phyloP scores from a whole-genome alignment of 2,797 vertebrate genomes.

The Pseudopleuronectes americanus region DNA sequence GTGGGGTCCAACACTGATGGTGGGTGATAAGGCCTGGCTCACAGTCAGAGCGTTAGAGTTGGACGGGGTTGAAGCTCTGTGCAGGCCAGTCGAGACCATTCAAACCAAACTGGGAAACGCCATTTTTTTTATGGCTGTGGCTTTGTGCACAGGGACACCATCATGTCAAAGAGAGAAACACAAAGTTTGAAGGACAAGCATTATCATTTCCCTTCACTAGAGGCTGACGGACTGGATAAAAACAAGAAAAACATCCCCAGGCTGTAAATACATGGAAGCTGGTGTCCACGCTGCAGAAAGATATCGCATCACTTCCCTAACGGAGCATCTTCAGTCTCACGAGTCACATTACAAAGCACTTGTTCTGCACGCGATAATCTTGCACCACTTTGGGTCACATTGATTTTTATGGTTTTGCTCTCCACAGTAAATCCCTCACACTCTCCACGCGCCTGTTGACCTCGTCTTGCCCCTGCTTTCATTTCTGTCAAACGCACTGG shows the following conservation, averaged over 20 bases:
- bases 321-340: slow-evolving; percentile 2
- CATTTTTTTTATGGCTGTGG: background rate
- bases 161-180: background rate
- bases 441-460: slow-evolving; percentile 37
- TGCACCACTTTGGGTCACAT: slow-evolving; percentile 47
- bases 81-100: background rate
- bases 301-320: background rate
- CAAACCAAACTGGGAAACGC: background rate
- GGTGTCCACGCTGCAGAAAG: too few relatives aligned
- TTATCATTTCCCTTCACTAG: background rate
- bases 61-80: background rate
- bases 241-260: background rate
- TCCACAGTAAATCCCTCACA: slow-evolving; percentile 40
- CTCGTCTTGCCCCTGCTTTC: slow-evolving; percentile 42
- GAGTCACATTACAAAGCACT: slow-evolving; percentile 23
- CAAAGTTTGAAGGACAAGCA: too few relatives aligned
- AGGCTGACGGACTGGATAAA: background rate
- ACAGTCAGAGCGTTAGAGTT: background rate
- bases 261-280: too few relatives aligned
- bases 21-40: background rate
- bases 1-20: background rate
- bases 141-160: background rate
- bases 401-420: slow-evolving; percentile 40
- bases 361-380: slow-evolving; percentile 64
- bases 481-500: slow-evolving; percentile 54